Percentiles rank a stretch among this genome's conserved stretches.
These are phyloP conservation scores for Trichechus manatus DNA, from an alignment of 2,113 vertebrate genomes.

Conservation along the genomic window DNA sequence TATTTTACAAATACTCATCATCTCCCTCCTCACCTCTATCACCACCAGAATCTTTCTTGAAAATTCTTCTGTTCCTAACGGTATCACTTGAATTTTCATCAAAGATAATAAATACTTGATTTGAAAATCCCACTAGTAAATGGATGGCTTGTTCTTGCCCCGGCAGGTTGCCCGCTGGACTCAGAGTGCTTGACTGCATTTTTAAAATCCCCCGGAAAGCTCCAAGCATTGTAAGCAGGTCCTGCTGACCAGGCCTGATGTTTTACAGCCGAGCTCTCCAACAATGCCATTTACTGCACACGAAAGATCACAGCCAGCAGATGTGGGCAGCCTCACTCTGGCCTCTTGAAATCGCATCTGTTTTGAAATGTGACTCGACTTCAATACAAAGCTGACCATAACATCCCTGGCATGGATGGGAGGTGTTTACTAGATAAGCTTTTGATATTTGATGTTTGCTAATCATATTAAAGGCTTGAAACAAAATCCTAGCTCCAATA, in stretches of 20 bases:
- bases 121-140: constrained; percentile 6
- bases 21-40: background rate
- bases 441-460: constrained; percentile 83
- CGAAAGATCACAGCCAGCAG: constrained; percentile 73
- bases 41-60: background rate
- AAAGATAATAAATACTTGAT: constrained; percentile 59
- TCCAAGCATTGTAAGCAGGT: constrained; percentile 57
- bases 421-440: constrained; percentile 81
- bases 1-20: background rate
- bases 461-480: constrained; percentile 81
- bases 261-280: constrained; percentile 41
- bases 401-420: constrained; percentile 57
- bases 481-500: constrained; percentile 75
- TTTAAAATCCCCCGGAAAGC: constrained; percentile 73
- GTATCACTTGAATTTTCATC: constrained; percentile 13
- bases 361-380: constrained; percentile 82
- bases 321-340: constrained; percentile 63
- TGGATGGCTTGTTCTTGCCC: background rate
- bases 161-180: background rate
- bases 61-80: background rate
- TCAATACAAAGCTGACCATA: constrained; percentile 76
- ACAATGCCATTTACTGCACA: constrained; percentile 73
- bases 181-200: constrained; percentile 22
- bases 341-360: constrained; percentile 80
- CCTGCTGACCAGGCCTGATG: constrained; percentile 71